Evolutionary conservation across 1,140 invertebrate species (phyloP).

Genomic region (Pseudomyrmex sp.): DNA sequence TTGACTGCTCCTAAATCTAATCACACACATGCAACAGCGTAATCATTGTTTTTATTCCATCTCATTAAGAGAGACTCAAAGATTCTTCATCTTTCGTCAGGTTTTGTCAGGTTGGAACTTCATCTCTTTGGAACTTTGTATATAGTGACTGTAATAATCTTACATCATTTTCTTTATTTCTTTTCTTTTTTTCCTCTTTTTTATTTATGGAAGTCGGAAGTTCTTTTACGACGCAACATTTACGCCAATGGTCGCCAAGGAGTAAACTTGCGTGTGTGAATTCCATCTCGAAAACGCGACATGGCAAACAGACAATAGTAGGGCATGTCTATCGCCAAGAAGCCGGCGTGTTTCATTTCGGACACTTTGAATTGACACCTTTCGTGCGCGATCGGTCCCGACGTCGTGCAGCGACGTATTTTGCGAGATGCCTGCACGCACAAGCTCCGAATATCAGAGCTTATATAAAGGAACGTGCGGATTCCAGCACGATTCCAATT

Average conservation of each 20-base stretch:
- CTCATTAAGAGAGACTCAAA: no score
- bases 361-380: slow-evolving; percentile 79
- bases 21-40: slow-evolving; percentile 5
- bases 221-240: neutral
- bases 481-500: slow-evolving; percentile 67
- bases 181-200: neutral
- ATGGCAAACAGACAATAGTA: slow-evolving; percentile 76
- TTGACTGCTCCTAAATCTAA: neutral
- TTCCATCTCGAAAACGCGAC: slow-evolving; percentile 17
- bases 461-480: slow-evolving; percentile 76
- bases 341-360: slow-evolving; percentile 60
- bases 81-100: neutral
- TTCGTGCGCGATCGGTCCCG: slow-evolving; percentile 73
- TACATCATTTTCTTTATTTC: neutral
- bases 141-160: no score
- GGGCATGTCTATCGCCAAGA: slow-evolving; percentile 72
- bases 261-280: slow-evolving; percentile 1
- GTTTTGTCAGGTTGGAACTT: neutral
- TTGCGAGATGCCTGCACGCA: slow-evolving; percentile 56
- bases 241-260: neutral
- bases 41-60: neutral
- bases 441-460: slow-evolving; percentile 26
- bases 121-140: neutral
- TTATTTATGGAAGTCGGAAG: neutral
- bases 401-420: slow-evolving; percentile 42